Percentiles rank a stretch among this genome's conserved stretches.
Evolutionary conservation across 2,113 vertebrate species (phyloP).

Genomic region (Periophthalmus modestus): DNA sequence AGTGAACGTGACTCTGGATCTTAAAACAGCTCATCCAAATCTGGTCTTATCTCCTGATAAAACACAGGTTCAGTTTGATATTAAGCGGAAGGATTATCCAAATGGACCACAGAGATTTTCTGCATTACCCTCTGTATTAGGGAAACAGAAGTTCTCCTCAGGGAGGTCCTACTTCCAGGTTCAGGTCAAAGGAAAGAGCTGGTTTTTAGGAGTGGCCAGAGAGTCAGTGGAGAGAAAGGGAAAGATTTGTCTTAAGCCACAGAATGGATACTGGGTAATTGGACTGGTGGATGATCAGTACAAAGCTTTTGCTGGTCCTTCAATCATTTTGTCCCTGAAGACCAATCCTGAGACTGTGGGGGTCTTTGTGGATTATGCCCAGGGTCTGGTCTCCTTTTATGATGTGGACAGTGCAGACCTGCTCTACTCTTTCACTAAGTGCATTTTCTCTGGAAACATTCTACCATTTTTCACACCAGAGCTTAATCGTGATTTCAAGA

Average conservation of each 20-base stretch:
- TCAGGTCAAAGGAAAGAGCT: conserved; percentile 28
- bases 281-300: conserved; percentile 9
- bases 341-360: too few species aligned
- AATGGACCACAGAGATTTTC: conserved; percentile 26
- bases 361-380: too few species aligned
- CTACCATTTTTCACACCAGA: too few species aligned
- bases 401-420: too few species aligned
- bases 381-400: too few species aligned
- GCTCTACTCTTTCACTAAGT: too few species aligned
- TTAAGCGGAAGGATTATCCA: background rate
- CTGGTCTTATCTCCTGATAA: conserved; percentile 24
- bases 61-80: conserved; percentile 21
- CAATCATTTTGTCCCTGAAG: background rate
- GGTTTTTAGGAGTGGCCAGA: conserved; percentile 42
- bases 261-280: conserved; percentile 24
- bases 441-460: too few species aligned
- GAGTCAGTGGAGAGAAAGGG: conserved; percentile 30
- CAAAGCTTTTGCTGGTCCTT: background rate
- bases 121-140: conserved; percentile 17
- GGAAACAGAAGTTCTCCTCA: conserved; percentile 34
- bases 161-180: conserved; percentile 50
- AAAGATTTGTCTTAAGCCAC: accelerated
- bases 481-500: too few species aligned
- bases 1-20: conserved; percentile 41
- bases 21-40: conserved; percentile 22